Evolutionary conservation across 2,888 invertebrate genomes (phyloP).

Genomic region (Stenurella melanura): DNA sequence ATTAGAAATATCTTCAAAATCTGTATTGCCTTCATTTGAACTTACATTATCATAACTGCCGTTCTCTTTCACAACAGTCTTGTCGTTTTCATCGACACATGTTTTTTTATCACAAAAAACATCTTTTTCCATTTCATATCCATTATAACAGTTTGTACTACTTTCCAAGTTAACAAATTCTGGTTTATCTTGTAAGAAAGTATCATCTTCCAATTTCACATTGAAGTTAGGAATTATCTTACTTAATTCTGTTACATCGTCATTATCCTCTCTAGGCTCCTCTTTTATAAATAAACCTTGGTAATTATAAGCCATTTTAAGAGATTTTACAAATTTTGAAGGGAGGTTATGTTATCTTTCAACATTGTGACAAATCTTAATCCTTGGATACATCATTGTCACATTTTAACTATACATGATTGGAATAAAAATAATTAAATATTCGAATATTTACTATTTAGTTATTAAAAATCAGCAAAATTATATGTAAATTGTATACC

Average conservation of each 20-base stretch:
- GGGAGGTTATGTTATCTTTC: slow-evolving; percentile 11
- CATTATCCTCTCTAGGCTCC: slow-evolving; percentile 28
- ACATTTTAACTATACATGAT: background rate
- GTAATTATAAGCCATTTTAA: slow-evolving; percentile 25
- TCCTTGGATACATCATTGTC: background rate
- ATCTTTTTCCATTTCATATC: background rate
- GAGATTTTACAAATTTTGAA: background rate
- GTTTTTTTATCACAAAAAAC: background rate
- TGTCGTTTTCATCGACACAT: background rate
- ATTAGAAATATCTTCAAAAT: background rate
- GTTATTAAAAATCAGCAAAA: no score
- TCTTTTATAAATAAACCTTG: slow-evolving; percentile 20
- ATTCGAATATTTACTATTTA: background rate
- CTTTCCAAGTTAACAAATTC: slow-evolving; percentile 34
- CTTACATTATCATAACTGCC: background rate
- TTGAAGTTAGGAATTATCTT: background rate
- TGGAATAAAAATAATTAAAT: background rate
- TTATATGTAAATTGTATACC: no score
- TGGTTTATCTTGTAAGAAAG: slow-evolving; percentile 30
- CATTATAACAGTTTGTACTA: slow-evolving; percentile 12
- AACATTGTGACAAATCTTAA: background rate
- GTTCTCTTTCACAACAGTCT: background rate
- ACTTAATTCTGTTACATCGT: background rate
- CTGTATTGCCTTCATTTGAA: background rate
- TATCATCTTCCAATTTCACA: slow-evolving; percentile 34